phyloP scores from a whole-genome alignment of 23 tunicate genomes.

The Trididemnum clinides region DNA sequence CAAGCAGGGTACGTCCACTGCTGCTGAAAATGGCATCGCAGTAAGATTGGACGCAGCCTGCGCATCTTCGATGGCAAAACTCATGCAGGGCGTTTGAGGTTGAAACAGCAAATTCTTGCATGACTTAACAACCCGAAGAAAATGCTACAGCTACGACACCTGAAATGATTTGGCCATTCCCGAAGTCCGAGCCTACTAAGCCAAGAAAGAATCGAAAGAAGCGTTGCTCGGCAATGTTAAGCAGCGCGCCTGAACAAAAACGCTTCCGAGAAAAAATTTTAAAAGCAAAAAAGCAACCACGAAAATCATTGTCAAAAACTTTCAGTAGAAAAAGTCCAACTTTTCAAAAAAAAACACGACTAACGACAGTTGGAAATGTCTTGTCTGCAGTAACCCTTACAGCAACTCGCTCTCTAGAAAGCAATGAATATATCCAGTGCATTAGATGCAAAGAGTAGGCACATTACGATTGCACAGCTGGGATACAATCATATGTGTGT shows the following conservation, averaged over 20 bases:
- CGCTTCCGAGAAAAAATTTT: background rate
- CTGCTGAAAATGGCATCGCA: too few species aligned
- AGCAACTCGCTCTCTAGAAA: background rate
- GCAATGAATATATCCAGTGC: background rate
- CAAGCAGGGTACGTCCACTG: too few species aligned
- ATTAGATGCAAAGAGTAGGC: background rate
- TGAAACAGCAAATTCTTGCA: too few species aligned
- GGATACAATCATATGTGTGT: background rate
- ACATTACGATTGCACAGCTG: background rate
- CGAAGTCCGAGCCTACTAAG: background rate
- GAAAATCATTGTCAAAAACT: background rate
- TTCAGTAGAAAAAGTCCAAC: too few species aligned
- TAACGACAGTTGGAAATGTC: background rate
- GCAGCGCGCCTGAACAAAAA: background rate
- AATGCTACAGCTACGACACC: too few species aligned
- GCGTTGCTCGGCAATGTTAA: background rate
- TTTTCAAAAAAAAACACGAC: background rate
- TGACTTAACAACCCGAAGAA: too few species aligned
- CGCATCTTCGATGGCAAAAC: too few species aligned
- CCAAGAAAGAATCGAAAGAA: background rate
- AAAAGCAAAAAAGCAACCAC: background rate
- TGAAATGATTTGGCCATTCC: background rate
- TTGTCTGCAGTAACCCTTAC: background rate
- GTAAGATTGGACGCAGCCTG: too few species aligned
- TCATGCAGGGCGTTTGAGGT: too few species aligned